phyloP scores from a whole-genome alignment of 2,888 invertebrate species.

The Trichogramma dendrolimi region DNA sequence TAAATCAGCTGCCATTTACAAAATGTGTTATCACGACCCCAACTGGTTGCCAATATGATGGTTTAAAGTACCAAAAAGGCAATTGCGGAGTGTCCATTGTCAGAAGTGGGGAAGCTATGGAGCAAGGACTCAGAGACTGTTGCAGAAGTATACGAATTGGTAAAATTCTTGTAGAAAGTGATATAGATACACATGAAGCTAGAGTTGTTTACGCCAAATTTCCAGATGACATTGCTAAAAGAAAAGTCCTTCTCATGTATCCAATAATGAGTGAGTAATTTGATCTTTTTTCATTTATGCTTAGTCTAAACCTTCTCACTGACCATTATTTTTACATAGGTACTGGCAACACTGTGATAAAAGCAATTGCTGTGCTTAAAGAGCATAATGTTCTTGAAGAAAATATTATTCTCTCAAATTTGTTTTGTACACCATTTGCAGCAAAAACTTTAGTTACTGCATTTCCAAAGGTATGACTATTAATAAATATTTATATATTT shows the following conservation, averaged over 20 bases:
- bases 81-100: constrained; percentile 99
- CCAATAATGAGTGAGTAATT: constrained; percentile 85
- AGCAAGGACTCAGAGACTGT: constrained; percentile 90
- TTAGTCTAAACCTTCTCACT: not conserved
- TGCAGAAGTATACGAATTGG: constrained; percentile 98
- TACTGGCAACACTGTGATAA: constrained; percentile 91
- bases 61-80: constrained; percentile 91
- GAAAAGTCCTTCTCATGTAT: constrained; percentile 92
- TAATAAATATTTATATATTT: constrained; percentile 1
- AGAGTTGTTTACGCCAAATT: constrained; percentile 96
- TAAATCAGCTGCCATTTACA: constrained; percentile 93
- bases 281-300: not conserved
- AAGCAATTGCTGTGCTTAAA: constrained; percentile 89
- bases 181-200: constrained; percentile 93
- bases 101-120: constrained; percentile 93
- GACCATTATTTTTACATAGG: constrained; percentile 48
- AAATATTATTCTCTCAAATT: constrained; percentile 92
- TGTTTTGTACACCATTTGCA: constrained; percentile 93
- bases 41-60: constrained; percentile 85
- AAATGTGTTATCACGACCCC: constrained; percentile 89
- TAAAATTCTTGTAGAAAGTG: constrained; percentile 95
- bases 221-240: constrained; percentile 86
- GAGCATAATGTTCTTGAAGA: constrained; percentile 92
- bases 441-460: constrained; percentile 78
- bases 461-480: constrained; percentile 64